Conservation (phyloP, 2,797 vertebrate species). For the Brachymystax lenok region DNA sequence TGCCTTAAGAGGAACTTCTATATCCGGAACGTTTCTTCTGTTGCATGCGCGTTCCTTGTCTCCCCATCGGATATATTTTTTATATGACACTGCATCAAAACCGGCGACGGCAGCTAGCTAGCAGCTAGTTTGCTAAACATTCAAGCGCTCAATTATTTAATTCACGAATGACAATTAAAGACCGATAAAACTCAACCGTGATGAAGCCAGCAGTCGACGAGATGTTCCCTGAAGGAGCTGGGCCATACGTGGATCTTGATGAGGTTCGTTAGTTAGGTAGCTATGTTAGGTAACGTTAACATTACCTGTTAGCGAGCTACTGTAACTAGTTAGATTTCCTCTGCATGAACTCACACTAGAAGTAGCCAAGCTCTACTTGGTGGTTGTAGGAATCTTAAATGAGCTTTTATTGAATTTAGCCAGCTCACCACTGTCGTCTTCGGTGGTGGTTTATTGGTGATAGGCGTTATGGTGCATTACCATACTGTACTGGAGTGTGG, state of each 20-base stretch:
- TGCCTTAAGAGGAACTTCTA: not conserved
- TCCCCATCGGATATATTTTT: conserved; percentile 57
- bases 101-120: not conserved
- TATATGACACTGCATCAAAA: conserved; percentile 11
- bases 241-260: conserved; percentile 89
- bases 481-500: too few relatives aligned
- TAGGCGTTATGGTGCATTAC: too few relatives aligned
- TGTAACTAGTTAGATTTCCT: not conserved
- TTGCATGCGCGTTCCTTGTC: not conserved
- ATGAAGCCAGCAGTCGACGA: conserved; percentile 98
- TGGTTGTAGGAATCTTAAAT: not conserved
- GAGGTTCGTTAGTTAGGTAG: conserved; percentile 72
- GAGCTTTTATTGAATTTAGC: not conserved
- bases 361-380: not conserved
- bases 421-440: not conserved
- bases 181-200: conserved; percentile 36
- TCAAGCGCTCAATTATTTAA: not conserved
- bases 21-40: conserved; percentile 31
- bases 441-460: too few relatives aligned
- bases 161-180: conserved; percentile 57
- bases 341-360: not conserved
- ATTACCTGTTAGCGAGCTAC: too few relatives aligned
- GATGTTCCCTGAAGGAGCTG: conserved; percentile 95
- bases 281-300: not conserved
- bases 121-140: not conserved